These are phyloP conservation scores for Eristalinus aeneus DNA, from an alignment of 2,888 invertebrate genomes.

Conservation along the genomic window DNA sequence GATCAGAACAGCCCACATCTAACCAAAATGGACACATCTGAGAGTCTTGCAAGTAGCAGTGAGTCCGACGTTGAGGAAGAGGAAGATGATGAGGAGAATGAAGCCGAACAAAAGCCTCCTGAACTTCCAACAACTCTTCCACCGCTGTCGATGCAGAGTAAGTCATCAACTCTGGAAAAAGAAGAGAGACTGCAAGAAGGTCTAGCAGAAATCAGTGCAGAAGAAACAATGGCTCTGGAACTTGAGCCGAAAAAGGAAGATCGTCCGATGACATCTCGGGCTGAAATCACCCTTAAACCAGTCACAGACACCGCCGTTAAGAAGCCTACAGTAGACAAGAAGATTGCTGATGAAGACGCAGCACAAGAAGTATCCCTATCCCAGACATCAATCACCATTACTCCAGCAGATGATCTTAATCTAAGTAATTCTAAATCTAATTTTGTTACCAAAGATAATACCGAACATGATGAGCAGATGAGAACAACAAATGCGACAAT, in stretches of 20 bases:
- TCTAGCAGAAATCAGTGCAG: conserved; percentile 42
- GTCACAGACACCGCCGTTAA: neutral
- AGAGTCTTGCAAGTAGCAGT: conserved; percentile 49
- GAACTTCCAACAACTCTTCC: conserved; percentile 74
- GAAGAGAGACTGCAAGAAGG: too few species aligned
- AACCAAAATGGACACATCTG: conserved; percentile 71
- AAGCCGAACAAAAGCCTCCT: conserved; percentile 68
- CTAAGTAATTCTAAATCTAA: conserved; percentile 74
- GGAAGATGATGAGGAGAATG: conserved; percentile 66
- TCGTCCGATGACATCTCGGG: conserved; percentile 34
- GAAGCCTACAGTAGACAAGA: conserved; percentile 49
- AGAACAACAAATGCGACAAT: conserved; percentile 71
- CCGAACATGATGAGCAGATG: conserved; percentile 73
- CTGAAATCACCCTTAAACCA: conserved; percentile 37
- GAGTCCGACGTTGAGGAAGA: conserved; percentile 71
- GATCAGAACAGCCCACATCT: conserved; percentile 37
- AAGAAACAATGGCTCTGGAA: conserved; percentile 21
- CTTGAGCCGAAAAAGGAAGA: conserved; percentile 51
- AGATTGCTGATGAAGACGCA: conserved; percentile 27
- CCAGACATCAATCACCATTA: conserved; percentile 35
- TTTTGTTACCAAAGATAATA: conserved; percentile 77
- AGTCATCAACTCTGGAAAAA: conserved; percentile 11
- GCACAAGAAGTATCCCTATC: conserved; percentile 55
- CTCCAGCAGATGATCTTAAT: conserved; percentile 70
- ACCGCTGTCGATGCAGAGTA: conserved; percentile 50